These are phyloP conservation scores for Gopherus flavomarginatus DNA, from an alignment of 2,113 vertebrate species.

Conservation along the genomic window DNA sequence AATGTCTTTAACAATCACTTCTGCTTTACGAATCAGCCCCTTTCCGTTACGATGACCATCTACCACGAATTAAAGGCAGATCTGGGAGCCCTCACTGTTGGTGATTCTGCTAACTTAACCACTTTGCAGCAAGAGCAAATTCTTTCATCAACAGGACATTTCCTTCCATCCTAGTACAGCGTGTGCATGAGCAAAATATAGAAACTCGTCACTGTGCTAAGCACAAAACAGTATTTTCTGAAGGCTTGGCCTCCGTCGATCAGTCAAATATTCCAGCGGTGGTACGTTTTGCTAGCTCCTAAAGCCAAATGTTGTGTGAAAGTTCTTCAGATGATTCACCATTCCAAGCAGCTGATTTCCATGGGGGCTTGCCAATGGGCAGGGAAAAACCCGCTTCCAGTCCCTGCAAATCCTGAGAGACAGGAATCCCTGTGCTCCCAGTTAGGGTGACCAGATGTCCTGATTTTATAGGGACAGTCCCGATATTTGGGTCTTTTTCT, in stretches of 20 bases:
- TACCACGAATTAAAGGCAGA: not conserved
- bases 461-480: too few species aligned
- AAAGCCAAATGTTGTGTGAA: not conserved
- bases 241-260: not conserved
- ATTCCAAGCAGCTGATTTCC: not conserved
- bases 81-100: not conserved
- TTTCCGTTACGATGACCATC: not conserved
- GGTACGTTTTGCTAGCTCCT: not conserved
- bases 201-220: not conserved
- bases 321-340: not conserved
- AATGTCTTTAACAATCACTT: not conserved
- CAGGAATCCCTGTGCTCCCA: too few species aligned
- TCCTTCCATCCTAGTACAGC: not conserved
- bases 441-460: too few species aligned
- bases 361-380: accelerated
- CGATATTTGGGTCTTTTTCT: too few species aligned
- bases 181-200: not conserved
- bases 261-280: not conserved
- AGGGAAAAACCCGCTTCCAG: not conserved
- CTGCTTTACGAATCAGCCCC: not conserved
- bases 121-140: not conserved
- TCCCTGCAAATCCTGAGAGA: not conserved
- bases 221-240: not conserved
- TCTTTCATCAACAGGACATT: not conserved
- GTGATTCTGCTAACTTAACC: not conserved